Evolutionary conservation across 2,113 vertebrate species (phyloP).

Genomic region (Cynocephalus volans): DNA sequence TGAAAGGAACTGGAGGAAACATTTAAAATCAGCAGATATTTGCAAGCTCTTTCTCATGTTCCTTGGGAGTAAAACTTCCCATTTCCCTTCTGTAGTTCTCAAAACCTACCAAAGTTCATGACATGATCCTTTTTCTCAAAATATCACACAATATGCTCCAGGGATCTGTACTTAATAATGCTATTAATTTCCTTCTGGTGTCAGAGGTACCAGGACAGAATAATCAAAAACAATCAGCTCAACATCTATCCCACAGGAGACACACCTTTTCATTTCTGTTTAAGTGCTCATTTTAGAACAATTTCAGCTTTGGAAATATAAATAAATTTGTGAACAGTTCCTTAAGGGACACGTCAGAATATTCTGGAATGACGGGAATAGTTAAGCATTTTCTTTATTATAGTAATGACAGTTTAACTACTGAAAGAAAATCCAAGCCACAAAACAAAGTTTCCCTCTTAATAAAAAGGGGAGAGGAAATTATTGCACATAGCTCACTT

Average conservation of each 20-base stretch:
- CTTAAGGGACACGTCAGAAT: not conserved
- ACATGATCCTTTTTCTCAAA: not conserved
- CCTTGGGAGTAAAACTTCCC: not conserved
- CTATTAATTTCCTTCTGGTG: conserved; percentile 68
- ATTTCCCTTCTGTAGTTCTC: not conserved
- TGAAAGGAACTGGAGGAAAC: not conserved
- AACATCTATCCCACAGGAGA: not conserved
- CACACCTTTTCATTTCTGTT: not conserved
- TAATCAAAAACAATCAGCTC: conserved; percentile 61
- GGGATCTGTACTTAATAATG: not conserved
- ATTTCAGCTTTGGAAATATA: not conserved
- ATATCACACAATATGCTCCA: not conserved
- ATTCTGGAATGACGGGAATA: not conserved
- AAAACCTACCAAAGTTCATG: not conserved
- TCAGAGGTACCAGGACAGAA: conserved; percentile 17
- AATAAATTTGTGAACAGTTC: not conserved
- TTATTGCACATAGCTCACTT: not conserved
- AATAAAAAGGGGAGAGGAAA: not conserved
- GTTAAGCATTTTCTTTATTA: conserved; percentile 5
- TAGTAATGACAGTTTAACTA: not conserved
- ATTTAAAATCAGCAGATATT: not conserved
- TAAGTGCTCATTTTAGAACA: conserved; percentile 1
- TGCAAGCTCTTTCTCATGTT: not conserved
- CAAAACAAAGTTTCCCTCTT: not conserved
- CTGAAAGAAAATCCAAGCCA: not conserved